These are phyloP conservation scores for Melitaea athalia DNA, from an alignment of 2,888 invertebrate species.

Conservation along the genomic window DNA sequence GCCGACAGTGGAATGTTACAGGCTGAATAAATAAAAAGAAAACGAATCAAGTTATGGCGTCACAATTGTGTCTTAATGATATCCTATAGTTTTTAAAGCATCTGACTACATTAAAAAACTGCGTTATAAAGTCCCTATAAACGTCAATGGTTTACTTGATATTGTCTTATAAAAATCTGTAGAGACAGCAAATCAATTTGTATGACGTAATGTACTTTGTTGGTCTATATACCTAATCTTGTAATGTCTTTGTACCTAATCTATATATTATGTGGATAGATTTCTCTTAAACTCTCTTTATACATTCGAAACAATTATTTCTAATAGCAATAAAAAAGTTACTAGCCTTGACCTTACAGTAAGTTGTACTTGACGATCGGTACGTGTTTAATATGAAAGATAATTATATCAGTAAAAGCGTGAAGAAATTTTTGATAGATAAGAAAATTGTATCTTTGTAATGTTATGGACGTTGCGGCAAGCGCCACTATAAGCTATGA, in stretches of 20 bases:
- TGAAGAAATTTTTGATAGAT: slow-evolving; percentile 38
- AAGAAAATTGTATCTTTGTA: slow-evolving; percentile 35
- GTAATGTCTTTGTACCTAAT: no score
- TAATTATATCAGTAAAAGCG: slow-evolving; percentile 14
- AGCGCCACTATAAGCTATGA: no score
- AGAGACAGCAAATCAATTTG: neutral
- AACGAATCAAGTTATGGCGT: no score
- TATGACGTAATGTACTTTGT: neutral
- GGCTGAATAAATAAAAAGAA: no score
- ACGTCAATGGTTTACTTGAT: no score
- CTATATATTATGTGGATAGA: neutral
- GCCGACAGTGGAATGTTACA: no score
- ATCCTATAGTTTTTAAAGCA: no score
- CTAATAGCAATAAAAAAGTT: neutral
- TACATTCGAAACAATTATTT: neutral
- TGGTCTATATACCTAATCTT: no score
- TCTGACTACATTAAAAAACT: no score
- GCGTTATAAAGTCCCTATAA: no score
- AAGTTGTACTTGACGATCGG: slow-evolving; percentile 21
- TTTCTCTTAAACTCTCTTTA: neutral
- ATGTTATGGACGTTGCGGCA: slow-evolving; percentile 26
- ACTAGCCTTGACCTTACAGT: slow-evolving; percentile 20
- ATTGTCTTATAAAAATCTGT: neutral
- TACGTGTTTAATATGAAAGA: slow-evolving; percentile 11
- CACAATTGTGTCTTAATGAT: no score